Conservation (phyloP, 2,797 vertebrate genomes). For the Diglossa cyanea region DNA sequence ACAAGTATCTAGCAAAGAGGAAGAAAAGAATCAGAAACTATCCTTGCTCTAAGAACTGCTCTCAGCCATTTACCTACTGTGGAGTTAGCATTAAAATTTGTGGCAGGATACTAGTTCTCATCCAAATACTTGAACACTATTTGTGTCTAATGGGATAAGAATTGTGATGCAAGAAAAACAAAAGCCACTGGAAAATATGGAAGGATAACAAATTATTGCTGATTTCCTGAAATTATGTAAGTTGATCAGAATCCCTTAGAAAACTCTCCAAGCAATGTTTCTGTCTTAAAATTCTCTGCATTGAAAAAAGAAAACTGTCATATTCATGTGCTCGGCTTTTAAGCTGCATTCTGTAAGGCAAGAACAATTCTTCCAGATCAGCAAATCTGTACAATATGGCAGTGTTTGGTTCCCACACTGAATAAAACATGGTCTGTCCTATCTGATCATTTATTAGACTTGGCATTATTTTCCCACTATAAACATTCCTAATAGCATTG, state of each 20-base stretch:
- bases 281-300: not conserved
- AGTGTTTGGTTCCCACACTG: slow-evolving; percentile 26
- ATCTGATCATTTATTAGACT: not conserved
- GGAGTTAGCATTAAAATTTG: not conserved
- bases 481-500: not conserved
- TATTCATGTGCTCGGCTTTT: not conserved
- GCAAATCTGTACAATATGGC: slow-evolving; percentile 6
- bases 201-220: not conserved
- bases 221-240: not conserved
- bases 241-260: slow-evolving; percentile 9
- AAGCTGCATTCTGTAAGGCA: not conserved
- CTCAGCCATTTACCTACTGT: not conserved
- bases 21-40: not conserved
- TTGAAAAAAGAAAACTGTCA: not conserved
- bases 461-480: slow-evolving; percentile 18
- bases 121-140: not conserved
- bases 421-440: slow-evolving; percentile 37
- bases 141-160: not conserved
- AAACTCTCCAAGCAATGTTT: not conserved
- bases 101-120: not conserved
- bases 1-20: not conserved
- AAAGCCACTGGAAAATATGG: not conserved
- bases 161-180: not conserved
- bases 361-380: slow-evolving; percentile 16
- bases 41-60: not conserved